A percentile compares a stretch with the other conserved stretches of the same genome.
These are phyloP conservation scores for Dicyrtomina minuta DNA, from an alignment of 2,888 invertebrate species.

Conservation along the genomic window DNA sequence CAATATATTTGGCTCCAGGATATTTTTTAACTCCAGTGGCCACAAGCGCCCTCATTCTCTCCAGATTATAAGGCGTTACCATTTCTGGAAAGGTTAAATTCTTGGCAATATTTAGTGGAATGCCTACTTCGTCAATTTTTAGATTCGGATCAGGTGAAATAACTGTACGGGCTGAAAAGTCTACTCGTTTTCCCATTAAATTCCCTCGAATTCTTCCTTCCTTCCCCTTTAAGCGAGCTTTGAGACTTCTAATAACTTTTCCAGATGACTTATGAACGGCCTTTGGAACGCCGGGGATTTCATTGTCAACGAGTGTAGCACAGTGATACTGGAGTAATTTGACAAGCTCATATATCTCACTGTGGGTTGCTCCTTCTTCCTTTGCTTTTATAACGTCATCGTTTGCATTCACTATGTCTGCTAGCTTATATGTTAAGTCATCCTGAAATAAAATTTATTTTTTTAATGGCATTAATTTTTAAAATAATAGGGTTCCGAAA, in stretches of 20 bases:
- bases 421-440: conserved; percentile 96
- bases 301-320: conserved; percentile 66
- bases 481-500: no score
- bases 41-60: no score
- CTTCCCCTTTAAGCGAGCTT: conserved; percentile 93
- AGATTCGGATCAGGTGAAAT: conserved; percentile 94
- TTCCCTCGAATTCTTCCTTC: no score
- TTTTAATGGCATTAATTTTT: not conserved
- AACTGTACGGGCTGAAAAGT: conserved; percentile 98
- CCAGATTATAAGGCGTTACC: conserved; percentile 98
- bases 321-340: conserved; percentile 98
- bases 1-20: conserved; percentile 98
- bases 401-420: conserved; percentile 97
- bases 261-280: conserved; percentile 99
- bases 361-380: conserved; percentile 80
- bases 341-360: conserved; percentile 93
- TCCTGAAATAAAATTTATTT: conserved; percentile 64
- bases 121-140: conserved; percentile 94
- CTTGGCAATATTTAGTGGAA: conserved; percentile 96
- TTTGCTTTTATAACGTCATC: no score
- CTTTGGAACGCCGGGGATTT: conserved; percentile 94
- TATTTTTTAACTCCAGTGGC: no score
- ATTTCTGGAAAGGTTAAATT: conserved; percentile 98
- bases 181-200: no score
- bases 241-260: conserved; percentile 90